These are phyloP conservation scores for Malacoraja senta DNA, from an alignment of 2,797 vertebrate species.

Conservation along the genomic window DNA sequence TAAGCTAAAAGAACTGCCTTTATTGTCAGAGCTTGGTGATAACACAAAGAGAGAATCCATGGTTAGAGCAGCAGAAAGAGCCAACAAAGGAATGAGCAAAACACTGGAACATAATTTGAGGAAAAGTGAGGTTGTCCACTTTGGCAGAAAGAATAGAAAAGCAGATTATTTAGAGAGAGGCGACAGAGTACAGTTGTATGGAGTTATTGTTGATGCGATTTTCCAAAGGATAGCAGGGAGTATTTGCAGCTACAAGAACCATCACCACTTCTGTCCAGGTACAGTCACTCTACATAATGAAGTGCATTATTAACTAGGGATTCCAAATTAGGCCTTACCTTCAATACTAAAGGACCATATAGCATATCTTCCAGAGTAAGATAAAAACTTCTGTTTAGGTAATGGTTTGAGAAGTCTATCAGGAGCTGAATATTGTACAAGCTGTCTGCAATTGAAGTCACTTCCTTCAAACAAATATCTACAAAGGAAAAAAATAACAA, in stretches of 20 bases:
- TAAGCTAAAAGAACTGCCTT: no score
- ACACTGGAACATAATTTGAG: no score
- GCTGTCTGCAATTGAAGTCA: constrained; percentile 85
- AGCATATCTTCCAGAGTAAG: constrained; percentile 89
- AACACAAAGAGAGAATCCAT: no score
- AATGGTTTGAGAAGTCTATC: constrained; percentile 82
- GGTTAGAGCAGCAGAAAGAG: no score
- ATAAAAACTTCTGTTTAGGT: constrained; percentile 90
- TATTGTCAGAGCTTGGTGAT: no score
- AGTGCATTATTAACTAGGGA: background rate
- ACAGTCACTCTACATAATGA: background rate
- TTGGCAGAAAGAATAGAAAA: no score
- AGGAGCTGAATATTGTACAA: constrained; percentile 91
- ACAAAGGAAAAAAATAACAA: constrained; percentile 39
- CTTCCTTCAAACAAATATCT: constrained; percentile 96
- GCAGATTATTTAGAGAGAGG: no score
- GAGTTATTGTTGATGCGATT: background rate
- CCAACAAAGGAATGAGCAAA: no score
- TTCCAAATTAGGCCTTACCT: constrained; percentile 60
- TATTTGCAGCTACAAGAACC: background rate
- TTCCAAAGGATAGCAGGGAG: background rate
- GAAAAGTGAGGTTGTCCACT: no score
- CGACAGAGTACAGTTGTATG: no score
- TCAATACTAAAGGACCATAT: constrained; percentile 84
- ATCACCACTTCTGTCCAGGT: background rate